Conservation (phyloP, 2,797 vertebrate genomes). For the Zenarchopterus dispar region DNA sequence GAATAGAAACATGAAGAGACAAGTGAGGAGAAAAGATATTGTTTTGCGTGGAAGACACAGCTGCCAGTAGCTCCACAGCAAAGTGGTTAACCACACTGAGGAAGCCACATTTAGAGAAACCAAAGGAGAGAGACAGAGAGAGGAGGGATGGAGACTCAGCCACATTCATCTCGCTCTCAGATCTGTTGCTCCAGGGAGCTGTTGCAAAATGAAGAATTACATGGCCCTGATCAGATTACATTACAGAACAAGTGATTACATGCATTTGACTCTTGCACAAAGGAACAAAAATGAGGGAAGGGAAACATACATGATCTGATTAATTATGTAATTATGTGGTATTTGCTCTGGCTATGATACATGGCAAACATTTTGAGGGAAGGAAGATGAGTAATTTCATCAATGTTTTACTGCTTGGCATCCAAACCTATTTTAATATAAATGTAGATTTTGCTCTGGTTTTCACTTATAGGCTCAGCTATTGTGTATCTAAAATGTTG, state of each 20-base stretch:
- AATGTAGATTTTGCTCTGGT: constrained; percentile 36
- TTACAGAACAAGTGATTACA: constrained; percentile 80
- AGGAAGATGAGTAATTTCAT: constrained; percentile 68
- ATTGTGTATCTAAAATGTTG: too few relatives aligned
- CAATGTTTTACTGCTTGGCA: constrained; percentile 59
- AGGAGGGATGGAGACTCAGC: constrained; percentile 42
- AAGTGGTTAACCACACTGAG: constrained; percentile 65
- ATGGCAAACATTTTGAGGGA: constrained; percentile 57
- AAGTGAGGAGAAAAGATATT: constrained; percentile 61
- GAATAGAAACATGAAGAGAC: constrained; percentile 45
- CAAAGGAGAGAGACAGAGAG: constrained; percentile 43
- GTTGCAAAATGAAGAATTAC: constrained; percentile 82
- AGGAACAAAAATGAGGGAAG: constrained; percentile 64
- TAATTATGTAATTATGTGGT: constrained; percentile 79
- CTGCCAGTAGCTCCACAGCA: constrained; percentile 59
- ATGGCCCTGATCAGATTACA: constrained; percentile 80
- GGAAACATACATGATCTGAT: constrained; percentile 80
- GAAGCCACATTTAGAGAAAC: constrained; percentile 63
- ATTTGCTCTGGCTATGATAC: constrained; percentile 75
- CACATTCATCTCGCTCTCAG: constrained; percentile 72
- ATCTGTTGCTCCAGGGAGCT: constrained; percentile 78
- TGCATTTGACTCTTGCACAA: constrained; percentile 74
- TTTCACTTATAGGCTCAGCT: constrained; percentile 22
- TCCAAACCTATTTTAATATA: constrained; percentile 46
- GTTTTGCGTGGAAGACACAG: constrained; percentile 53